Percentiles rank a stretch among this genome's conserved stretches.
phyloP scores from a whole-genome alignment of 1,140 invertebrate species.

The Cotesia chilonis region DNA sequence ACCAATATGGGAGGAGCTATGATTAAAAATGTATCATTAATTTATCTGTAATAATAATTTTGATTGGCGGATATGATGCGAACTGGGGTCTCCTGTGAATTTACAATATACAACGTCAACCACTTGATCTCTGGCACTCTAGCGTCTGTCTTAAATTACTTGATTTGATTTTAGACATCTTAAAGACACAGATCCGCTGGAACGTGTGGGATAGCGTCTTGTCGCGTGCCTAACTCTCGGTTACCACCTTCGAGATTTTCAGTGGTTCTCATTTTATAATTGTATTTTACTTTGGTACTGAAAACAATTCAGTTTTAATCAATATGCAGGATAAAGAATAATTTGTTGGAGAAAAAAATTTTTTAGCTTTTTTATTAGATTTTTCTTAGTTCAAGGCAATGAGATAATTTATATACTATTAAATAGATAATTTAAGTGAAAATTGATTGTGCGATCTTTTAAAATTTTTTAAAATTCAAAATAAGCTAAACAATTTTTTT shows the following conservation, averaged over 20 bases:
- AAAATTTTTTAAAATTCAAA: too few species aligned
- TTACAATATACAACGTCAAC: slow-evolving; percentile 27
- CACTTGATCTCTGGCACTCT: slow-evolving; percentile 36
- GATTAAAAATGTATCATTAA: not conserved
- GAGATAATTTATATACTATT: too few species aligned
- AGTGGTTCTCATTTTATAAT: slow-evolving; percentile 31
- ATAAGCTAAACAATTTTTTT: too few species aligned
- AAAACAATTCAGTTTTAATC: not conserved
- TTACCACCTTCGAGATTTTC: slow-evolving; percentile 19
- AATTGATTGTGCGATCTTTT: too few species aligned
- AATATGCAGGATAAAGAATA: too few species aligned
- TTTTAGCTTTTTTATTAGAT: too few species aligned
- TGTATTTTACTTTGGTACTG: not conserved
- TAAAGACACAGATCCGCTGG: slow-evolving; percentile 46
- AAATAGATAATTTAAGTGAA: too few species aligned
- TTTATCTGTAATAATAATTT: slow-evolving; percentile 37
- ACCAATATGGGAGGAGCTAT: slow-evolving; percentile 42
- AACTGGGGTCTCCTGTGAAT: slow-evolving; percentile 35
- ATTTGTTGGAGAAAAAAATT: too few species aligned
- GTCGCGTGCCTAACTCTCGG: slow-evolving; percentile 48
- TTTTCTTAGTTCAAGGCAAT: too few species aligned
- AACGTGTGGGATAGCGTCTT: slow-evolving; percentile 48
- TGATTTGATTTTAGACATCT: slow-evolving; percentile 51
- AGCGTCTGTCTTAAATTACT: slow-evolving; percentile 42
- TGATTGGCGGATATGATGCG: slow-evolving; percentile 32